Conservation (phyloP, 1,140 invertebrate genomes). For the Rhyzopertha dominica region DNA sequence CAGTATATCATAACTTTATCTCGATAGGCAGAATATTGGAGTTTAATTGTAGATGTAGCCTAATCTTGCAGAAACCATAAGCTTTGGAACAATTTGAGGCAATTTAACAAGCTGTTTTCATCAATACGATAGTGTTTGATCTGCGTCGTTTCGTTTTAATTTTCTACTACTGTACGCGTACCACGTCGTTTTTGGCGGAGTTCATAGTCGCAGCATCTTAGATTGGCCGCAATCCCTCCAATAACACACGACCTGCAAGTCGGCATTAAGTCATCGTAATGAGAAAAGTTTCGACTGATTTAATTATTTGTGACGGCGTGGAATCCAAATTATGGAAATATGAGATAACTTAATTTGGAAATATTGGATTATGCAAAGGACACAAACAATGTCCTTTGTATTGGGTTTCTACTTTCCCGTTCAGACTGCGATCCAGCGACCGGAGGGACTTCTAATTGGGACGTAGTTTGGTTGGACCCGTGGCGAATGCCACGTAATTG, state of each 20-base stretch:
- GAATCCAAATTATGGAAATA: conserved; percentile 35
- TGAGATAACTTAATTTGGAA: conserved; percentile 29
- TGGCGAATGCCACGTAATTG: no score
- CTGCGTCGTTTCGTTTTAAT: no score
- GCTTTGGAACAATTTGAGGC: no score
- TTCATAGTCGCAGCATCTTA: no score
- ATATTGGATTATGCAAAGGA: conserved; percentile 34
- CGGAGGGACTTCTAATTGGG: conserved; percentile 18
- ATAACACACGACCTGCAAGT: conserved; percentile 20
- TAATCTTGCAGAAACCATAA: no score
- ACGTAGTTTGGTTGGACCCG: conserved; percentile 21
- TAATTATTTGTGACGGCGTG: conserved; percentile 29
- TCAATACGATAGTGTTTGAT: no score
- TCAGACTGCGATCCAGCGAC: conserved; percentile 13
- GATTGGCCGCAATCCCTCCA: conserved; percentile 19
- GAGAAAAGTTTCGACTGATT: conserved; percentile 33
- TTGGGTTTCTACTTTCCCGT: conserved; percentile 14
- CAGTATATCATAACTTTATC: no score
- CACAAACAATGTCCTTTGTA: conserved; percentile 24
- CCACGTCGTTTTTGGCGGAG: no score
- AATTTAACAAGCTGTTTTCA: no score
- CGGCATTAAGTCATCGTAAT: conserved; percentile 24
- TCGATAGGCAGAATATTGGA: no score
- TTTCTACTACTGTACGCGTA: no score
- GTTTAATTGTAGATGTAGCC: no score